Base-by-base conservation (phyloP, 2,888 invertebrate species). In the Athalia circularis region DNA sequence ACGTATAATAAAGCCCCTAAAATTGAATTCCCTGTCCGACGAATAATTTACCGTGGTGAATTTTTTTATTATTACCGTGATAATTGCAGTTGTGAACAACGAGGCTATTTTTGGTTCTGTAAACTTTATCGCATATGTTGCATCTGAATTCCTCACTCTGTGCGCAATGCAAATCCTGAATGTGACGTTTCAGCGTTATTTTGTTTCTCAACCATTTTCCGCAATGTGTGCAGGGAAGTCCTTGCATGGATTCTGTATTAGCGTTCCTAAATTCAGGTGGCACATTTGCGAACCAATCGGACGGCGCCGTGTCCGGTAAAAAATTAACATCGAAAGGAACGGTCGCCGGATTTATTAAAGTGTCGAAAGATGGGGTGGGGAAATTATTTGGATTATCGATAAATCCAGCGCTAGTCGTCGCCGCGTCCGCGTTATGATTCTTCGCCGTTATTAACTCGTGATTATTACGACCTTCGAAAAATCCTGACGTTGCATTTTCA, bases 31-130 rank as follows among this genome's bases (percentile, higher is more conserved):
- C n/a, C 48, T 65, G 29, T 5, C 54, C 54, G 7, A 54, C 6
- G 54, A 11, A 54, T 9, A 54, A 54, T 54, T 54, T 11, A 5
- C 7, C 9, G 65, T 7, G 47, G 11, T 0, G 50, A 9, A 15
- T 11, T 48, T 9, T 15, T 65, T 64, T 85, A 80, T 84, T 85
- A 80, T 84, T 85, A 67, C 85, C 86, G 78, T 88, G 89, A 82
- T 88, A 88, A 80, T 87, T 87, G 80, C 87, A 87, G 81, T 85
- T 85, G 80, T 89, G 88, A 77, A 87, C 87, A 75, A 87, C 87
- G 52, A 88, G 84, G 83, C 88, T 88, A 81, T 89, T 89, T 81
- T 87, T 88, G 8, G 88, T 89, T 65, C 88, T 82, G 81, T 88
- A 89, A 78, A 83, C 84, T 61, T 86, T 85, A 79, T 87, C 85